A percentile compares a stretch with the other conserved stretches of the same genome.
Evolutionary conservation across 2,797 vertebrate genomes (phyloP).

Genomic region (Rhinoraja longicauda): DNA sequence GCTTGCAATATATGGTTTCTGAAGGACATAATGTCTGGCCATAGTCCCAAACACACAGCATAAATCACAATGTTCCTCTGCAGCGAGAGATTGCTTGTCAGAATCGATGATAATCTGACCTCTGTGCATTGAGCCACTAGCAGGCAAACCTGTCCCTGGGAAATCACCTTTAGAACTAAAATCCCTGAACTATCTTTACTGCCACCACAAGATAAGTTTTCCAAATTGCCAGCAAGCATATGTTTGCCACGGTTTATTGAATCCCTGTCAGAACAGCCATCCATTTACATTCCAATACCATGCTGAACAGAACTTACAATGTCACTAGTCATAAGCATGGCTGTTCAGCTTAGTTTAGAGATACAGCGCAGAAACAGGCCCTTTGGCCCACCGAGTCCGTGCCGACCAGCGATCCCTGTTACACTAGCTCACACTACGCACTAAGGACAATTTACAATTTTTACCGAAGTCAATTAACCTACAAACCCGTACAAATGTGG

Average conservation of each 20-base stretch:
- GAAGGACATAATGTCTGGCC: neutral
- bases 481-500: too few relatives aligned
- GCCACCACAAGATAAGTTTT: neutral
- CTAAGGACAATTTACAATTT: too few relatives aligned
- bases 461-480: too few relatives aligned
- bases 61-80: neutral
- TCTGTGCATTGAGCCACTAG: neutral
- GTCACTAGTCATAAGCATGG: too few relatives aligned
- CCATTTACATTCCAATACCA: neutral
- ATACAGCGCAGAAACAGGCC: too few relatives aligned
- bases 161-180: neutral
- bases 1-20: neutral
- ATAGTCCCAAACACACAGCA: neutral
- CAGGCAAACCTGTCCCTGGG: neutral
- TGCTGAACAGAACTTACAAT: neutral
- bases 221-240: neutral
- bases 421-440: too few relatives aligned
- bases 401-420: too few relatives aligned
- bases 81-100: neutral
- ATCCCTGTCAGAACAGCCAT: neutral
- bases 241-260: neutral
- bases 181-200: neutral
- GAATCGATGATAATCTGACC: neutral
- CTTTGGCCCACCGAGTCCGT: too few relatives aligned
- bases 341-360: too few relatives aligned